A percentile compares a stretch with the other conserved stretches of the same genome.
These are phyloP conservation scores for Protodeltote pygarga DNA, from an alignment of 2,888 invertebrate species.

Conservation along the genomic window DNA sequence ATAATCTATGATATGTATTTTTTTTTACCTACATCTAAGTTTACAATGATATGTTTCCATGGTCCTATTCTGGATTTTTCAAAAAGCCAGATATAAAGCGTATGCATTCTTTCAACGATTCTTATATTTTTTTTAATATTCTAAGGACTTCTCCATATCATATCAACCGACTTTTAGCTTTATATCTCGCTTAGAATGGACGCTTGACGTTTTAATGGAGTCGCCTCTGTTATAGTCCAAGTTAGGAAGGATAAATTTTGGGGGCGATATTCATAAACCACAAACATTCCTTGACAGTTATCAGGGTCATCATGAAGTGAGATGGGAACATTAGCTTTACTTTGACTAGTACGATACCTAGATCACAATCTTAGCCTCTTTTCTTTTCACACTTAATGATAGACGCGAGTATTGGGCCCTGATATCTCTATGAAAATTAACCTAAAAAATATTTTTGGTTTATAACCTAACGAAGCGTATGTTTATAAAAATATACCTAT, in stretches of 20 bases:
- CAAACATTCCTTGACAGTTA: conserved; percentile 55
- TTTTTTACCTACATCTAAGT: conserved; percentile 67
- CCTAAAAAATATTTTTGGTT: conserved; percentile 44
- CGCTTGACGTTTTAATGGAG: conserved; percentile 74
- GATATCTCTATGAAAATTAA: conserved; percentile 43
- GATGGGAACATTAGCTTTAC: conserved; percentile 42
- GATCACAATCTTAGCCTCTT: conserved; percentile 51
- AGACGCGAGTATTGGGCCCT: conserved; percentile 77
- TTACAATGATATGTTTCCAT: conserved; percentile 81
- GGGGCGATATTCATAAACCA: conserved; percentile 73
- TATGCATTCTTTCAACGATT: conserved; percentile 82
- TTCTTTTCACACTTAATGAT: conserved; percentile 56
- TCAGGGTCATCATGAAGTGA: conserved; percentile 63
- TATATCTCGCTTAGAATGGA: conserved; percentile 84
- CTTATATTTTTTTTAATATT: conserved; percentile 67
- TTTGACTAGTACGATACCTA: conserved; percentile 45
- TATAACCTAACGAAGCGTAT: conserved; percentile 56
- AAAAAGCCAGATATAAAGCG: conserved; percentile 86
- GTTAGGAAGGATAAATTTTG: conserved; percentile 51
- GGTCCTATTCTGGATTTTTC: conserved; percentile 84
- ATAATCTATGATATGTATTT: conserved; percentile 77
- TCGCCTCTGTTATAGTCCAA: conserved; percentile 77
- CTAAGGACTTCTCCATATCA: conserved; percentile 67
- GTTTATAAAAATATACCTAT: conserved; percentile 76
- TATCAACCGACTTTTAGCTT: conserved; percentile 75